These are phyloP conservation scores for Helicolenus hilgendorfi DNA, from an alignment of 2,797 vertebrate species.

Conservation along the genomic window DNA sequence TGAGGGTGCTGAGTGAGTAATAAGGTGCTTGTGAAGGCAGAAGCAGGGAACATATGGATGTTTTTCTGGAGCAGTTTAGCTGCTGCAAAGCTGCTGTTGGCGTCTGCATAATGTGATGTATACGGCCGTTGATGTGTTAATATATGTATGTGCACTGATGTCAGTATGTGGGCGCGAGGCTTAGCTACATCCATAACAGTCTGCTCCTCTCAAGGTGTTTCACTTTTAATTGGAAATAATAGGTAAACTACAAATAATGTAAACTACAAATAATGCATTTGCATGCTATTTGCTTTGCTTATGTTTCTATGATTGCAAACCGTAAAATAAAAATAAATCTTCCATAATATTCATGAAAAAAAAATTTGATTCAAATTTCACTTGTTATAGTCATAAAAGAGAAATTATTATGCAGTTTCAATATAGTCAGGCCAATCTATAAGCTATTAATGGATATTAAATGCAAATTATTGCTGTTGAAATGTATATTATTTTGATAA, in stretches of 20 bases:
- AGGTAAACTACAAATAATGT: not conserved
- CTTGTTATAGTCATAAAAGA: not conserved
- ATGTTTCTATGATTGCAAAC: not conserved
- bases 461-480: not conserved
- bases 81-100: constrained; percentile 23
- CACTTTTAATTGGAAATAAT: not conserved
- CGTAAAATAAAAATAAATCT: not conserved
- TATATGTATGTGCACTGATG: not conserved
- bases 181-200: not conserved
- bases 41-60: constrained; percentile 36
- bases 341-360: not conserved
- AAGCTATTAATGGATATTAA: not conserved
- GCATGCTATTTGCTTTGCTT: not conserved
- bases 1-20: constrained; percentile 50
- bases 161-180: constrained; percentile 1
- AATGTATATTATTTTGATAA: not conserved
- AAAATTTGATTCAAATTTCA: not conserved
- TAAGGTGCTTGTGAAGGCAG: constrained; percentile 36
- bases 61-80: constrained; percentile 8
- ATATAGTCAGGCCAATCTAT: no score
- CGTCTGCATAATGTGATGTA: not conserved
- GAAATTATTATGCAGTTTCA: not conserved
- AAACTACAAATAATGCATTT: not conserved
- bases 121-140: not conserved
- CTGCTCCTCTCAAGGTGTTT: not conserved